These are phyloP conservation scores for Nyctibius bracteatus DNA, from an alignment of 2,113 vertebrate genomes.

Conservation along the genomic window DNA sequence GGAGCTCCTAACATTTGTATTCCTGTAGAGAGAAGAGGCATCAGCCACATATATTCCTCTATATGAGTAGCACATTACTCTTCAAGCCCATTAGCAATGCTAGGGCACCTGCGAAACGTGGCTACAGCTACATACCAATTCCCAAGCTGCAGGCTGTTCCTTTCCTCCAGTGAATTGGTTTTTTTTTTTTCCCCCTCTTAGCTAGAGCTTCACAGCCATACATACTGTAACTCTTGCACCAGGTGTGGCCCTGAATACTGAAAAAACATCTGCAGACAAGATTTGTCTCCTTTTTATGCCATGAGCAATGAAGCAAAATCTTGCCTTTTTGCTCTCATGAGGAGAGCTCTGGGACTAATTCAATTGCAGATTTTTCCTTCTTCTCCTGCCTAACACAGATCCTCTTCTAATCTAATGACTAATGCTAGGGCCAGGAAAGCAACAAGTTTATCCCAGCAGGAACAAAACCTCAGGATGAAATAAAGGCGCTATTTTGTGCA, in stretches of 20 bases:
- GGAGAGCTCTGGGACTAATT: conserved; percentile 44
- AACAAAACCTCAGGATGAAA: conserved; percentile 7
- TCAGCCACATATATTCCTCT: background rate
- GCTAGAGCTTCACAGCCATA: background rate
- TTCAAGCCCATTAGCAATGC: background rate
- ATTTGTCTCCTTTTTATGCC: background rate
- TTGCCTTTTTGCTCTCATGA: conserved; percentile 41
- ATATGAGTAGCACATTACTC: background rate
- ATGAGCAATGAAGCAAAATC: conserved; percentile 17
- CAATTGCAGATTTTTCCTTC: conserved; percentile 36
- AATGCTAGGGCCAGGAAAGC: background rate
- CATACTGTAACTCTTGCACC: background rate
- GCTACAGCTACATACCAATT: background rate
- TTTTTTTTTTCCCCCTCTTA: background rate
- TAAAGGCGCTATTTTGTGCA: background rate
- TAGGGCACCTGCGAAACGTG: background rate
- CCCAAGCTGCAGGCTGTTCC: background rate
- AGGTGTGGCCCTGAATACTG: conserved; percentile 45
- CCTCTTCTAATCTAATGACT: conserved; percentile 35
- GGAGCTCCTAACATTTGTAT: background rate
- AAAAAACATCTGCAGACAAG: conserved; percentile 48
- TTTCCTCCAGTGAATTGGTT: background rate
- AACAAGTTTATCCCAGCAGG: background rate
- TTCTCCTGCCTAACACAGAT: conserved; percentile 47
- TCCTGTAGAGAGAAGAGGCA: background rate